Evolutionary conservation across 2,797 vertebrate genomes (phyloP), one percentile per base, ranked within the genome.

Genomic region (Gambelia wislizenii): DNA sequence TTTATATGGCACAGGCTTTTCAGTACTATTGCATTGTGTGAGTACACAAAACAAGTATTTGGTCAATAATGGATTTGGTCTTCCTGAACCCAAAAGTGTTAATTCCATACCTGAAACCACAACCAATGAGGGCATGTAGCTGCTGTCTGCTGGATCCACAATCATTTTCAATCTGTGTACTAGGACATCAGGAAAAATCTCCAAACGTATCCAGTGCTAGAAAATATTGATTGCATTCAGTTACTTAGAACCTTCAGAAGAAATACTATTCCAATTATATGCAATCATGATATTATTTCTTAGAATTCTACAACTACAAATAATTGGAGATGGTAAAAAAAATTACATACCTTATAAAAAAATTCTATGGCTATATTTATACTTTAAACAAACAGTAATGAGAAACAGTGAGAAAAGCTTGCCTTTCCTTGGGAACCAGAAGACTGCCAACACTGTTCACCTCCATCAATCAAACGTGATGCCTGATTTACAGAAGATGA

Each of bases 351-450:
- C 2, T 84, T n/a, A 77, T 83, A 59, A 91, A 90, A 18, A 59
- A 49, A n/a, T n/a, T 0, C 20, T 49, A 83, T 16, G 36, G 7
- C 4, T 49, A n/a, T 9, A 87, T 0, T 49, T 59, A 54, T 89
- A 67, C 30, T 67, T 78, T 84, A n/a, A 72, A 82, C 49, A 5
- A 52, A 2, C 47, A 27, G 36, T 84, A 36, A 61, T 22, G 27
- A 59, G 84, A 56, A 79, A 76, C 6, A 80, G 0, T 0, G 54
- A 47, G 1, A 33, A 85, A 12, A 89, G 64, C n/a, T 91, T 95
- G 98, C 99, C 98, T 99, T 99, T 90, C 99, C 99, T 96, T 99
- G 99, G 0, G 99, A 99, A 16, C 99, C 99, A 0, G 99, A 99
- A 1, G 99, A 99, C 95, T 99, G 99, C 99, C 99, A 99, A 90